These are phyloP conservation scores for Probosciger aterrimus DNA, from an alignment of 2,113 vertebrate species.

Conservation along the genomic window DNA sequence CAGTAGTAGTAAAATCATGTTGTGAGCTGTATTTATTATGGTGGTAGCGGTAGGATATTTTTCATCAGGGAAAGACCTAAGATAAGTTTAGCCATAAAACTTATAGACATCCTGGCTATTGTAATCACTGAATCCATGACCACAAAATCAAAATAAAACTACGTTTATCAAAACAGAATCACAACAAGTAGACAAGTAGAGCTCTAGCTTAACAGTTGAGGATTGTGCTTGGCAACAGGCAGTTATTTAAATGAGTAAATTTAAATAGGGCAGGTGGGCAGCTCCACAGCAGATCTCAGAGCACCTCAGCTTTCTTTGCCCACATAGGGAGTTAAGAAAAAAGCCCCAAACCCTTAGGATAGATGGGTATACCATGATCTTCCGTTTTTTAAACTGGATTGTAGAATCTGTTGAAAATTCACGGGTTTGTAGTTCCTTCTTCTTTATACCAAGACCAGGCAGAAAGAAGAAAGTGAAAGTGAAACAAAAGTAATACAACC, in stretches of 20 bases:
- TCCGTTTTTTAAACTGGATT: background rate
- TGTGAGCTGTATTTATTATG: background rate
- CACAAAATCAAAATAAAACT: background rate
- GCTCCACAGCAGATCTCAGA: background rate
- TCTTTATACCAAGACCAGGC: background rate
- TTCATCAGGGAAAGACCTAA: background rate
- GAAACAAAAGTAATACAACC: background rate
- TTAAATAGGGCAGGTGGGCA: background rate
- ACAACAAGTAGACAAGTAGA: background rate
- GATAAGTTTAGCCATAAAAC: background rate
- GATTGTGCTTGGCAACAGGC: fast-evolving
- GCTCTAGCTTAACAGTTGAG: background rate
- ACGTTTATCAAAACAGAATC: background rate
- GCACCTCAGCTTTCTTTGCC: too few species aligned
- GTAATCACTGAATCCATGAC: background rate
- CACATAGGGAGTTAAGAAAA: background rate
- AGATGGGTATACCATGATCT: background rate
- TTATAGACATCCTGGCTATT: background rate
- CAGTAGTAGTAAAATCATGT: background rate
- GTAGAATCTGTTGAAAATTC: background rate
- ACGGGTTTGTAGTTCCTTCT: background rate
- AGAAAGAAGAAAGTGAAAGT: background rate
- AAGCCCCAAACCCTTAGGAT: background rate
- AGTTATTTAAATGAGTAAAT: background rate
- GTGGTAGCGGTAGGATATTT: fast-evolving